Evolutionary conservation across 2,113 vertebrate species (phyloP).

Genomic region (Lampris megalopsis): DNA sequence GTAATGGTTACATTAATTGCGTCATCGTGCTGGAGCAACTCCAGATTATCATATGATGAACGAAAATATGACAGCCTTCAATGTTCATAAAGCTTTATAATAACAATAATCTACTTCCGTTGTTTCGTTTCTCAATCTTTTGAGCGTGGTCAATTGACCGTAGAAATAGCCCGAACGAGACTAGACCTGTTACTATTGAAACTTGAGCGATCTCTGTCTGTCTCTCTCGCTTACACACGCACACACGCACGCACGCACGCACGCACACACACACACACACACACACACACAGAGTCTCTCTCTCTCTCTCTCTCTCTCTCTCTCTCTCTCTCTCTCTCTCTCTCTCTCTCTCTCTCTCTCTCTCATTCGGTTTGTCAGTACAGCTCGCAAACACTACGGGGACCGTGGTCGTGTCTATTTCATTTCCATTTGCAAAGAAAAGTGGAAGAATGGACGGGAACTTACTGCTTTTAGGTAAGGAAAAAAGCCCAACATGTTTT

Average conservation of each 20-base stretch:
- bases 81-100: too few relatives aligned
- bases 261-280: too few relatives aligned
- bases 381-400: neutral
- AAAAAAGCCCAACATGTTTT: neutral
- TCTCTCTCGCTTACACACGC: neutral
- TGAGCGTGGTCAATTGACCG: too few relatives aligned
- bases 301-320: neutral
- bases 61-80: too few relatives aligned
- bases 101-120: too few relatives aligned
- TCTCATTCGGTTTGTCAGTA: neutral
- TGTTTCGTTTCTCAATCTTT: too few relatives aligned
- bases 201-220: neutral
- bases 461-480: conserved; percentile 66
- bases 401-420: conserved; percentile 31
- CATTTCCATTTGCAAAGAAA: conserved; percentile 52
- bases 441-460: conserved; percentile 67
- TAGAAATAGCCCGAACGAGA: too few relatives aligned
- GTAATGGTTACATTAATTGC: too few relatives aligned
- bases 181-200: too few relatives aligned
- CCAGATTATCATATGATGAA: too few relatives aligned
- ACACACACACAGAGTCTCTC: too few relatives aligned
- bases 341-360: conserved; percentile 19
- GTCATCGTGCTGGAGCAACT: too few relatives aligned
- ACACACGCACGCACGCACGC: neutral
- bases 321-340: conserved; percentile 14